Evolutionary conservation across 1,140 invertebrate genomes (phyloP).

Genomic region (Psilanteris sp.): DNA sequence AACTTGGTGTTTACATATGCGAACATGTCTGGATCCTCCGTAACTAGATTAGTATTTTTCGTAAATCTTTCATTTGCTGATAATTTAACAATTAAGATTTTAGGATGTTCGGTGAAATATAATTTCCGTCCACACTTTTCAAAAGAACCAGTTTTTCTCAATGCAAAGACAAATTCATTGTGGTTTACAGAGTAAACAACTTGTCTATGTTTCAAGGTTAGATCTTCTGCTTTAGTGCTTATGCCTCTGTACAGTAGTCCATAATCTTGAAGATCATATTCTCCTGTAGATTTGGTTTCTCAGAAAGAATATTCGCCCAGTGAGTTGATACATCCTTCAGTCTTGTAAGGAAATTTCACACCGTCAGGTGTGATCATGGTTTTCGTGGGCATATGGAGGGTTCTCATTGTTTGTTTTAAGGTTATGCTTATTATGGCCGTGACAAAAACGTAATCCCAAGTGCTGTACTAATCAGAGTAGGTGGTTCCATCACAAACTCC

Average conservation of each 20-base stretch:
- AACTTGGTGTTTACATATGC: constrained; percentile 41
- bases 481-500: background rate
- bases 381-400: too few species aligned
- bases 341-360: background rate
- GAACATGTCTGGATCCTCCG: constrained; percentile 55
- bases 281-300: background rate
- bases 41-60: too few species aligned
- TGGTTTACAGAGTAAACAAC: background rate
- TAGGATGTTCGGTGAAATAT: too few species aligned
- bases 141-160: background rate
- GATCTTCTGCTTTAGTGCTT: too few species aligned
- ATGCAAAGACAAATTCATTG: background rate
- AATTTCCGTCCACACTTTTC: constrained; percentile 28
- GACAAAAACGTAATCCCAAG: constrained; percentile 5
- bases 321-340: background rate
- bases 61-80: too few species aligned
- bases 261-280: background rate
- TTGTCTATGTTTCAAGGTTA: background rate
- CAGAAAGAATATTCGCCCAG: background rate
- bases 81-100: constrained; percentile 53
- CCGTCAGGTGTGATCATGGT: background rate
- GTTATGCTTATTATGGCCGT: background rate
- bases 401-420: too few species aligned
- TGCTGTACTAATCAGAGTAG: background rate
- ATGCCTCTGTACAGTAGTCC: constrained; percentile 1